phyloP scores from a whole-genome alignment of 2,888 invertebrate genomes.

The Drosophila yooni region DNA sequence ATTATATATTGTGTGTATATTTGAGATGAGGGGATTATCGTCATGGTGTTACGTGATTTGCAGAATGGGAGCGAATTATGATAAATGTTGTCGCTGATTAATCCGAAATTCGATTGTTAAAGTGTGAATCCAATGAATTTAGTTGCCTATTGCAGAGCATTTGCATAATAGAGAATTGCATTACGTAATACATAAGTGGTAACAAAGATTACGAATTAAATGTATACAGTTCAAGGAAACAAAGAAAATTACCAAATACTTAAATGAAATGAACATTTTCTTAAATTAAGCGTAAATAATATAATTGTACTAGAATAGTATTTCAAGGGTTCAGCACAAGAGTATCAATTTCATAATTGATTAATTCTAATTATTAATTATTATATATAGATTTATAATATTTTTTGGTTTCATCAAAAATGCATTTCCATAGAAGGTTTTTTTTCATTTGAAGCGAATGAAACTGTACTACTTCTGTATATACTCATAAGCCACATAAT shows the following conservation, averaged over 20 bases:
- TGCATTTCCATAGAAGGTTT: neutral
- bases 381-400: no score
- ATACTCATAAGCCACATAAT: neutral
- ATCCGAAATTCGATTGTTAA: neutral
- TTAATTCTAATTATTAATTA: no score
- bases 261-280: neutral
- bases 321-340: neutral
- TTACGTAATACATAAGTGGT: neutral
- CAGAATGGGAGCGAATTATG: conserved; percentile 5
- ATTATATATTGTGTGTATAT: neutral
- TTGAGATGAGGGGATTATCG: neutral
- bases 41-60: conserved; percentile 21
- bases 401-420: neutral
- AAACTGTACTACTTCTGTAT: neutral
- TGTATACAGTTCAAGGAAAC: neutral
- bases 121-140: neutral
- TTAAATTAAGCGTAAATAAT: neutral
- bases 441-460: neutral
- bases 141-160: neutral
- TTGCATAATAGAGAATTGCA: neutral
- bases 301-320: neutral
- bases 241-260: neutral
- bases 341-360: neutral
- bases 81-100: conserved; percentile 14
- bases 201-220: neutral